Evolutionary conservation across 1,140 invertebrate genomes (phyloP).

Genomic region (Brachionus paranguensis): DNA sequence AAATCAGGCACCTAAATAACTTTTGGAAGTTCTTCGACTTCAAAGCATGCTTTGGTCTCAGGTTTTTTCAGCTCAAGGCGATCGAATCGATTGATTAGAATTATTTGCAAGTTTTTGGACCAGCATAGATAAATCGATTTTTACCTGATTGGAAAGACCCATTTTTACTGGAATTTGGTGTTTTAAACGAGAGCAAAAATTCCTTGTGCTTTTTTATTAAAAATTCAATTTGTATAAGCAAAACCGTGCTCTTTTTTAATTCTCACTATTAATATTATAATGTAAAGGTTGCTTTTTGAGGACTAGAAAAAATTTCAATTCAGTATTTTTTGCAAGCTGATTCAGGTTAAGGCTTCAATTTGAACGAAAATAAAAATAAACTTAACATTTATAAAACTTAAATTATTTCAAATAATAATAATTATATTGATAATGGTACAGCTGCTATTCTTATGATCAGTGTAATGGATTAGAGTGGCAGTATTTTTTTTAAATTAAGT

Average conservation of each 20-base stretch:
- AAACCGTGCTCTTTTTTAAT: constrained; percentile 24
- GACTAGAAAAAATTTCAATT: background rate
- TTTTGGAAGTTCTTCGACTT: background rate
- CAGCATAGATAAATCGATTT: background rate
- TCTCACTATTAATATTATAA: constrained; percentile 24
- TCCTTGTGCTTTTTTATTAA: constrained; percentile 21
- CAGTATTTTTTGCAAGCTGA: constrained; percentile 2
- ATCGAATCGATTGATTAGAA: constrained; percentile 36
- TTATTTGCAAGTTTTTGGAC: background rate
- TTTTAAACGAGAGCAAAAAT: constrained; percentile 38
- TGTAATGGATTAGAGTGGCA: no score
- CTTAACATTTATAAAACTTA: background rate
- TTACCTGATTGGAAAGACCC: constrained; percentile 32
- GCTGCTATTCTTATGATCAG: no score
- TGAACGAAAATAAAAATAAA: background rate
- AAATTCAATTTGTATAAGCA: constrained; percentile 37
- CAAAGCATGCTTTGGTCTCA: background rate
- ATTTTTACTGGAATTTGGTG: constrained; percentile 22
- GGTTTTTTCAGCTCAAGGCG: background rate
- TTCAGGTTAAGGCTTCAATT: background rate
- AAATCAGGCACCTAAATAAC: background rate
- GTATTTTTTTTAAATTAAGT: no score
- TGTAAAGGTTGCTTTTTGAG: constrained; percentile 23
- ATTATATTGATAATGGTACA: no score
- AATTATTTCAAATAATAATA: no score